Conservation (phyloP, 35 echinoderm and acorn worm species). For the Lytechinus variegatus region DNA sequence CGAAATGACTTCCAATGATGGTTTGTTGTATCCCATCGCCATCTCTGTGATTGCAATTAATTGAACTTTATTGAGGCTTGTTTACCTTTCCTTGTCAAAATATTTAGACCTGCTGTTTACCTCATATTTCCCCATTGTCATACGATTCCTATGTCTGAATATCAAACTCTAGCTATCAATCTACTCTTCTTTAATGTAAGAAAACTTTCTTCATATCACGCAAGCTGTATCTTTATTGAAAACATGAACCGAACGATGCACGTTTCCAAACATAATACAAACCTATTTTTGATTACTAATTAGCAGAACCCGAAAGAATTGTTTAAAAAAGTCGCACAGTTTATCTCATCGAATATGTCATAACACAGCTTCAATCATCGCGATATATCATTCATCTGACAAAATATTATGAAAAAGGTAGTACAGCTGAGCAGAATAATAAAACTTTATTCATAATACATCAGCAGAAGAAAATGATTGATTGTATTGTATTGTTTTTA, state of each 20-base stretch:
- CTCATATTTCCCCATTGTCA: slow-evolving; percentile 1
- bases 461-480: no score
- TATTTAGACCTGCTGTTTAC: slow-evolving; percentile 4
- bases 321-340: background rate
- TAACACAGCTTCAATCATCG: background rate
- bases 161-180: background rate
- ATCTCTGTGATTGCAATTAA: background rate
- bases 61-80: slow-evolving; percentile 1
- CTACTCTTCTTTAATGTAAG: background rate
- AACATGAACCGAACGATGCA: background rate
- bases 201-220: background rate
- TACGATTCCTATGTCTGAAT: background rate
- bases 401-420: background rate
- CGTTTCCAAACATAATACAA: background rate
- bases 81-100: background rate
- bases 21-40: background rate
- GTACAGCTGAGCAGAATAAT: background rate
- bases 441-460: background rate
- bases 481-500: no score
- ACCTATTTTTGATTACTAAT: background rate
- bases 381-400: background rate
- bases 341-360: background rate
- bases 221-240: background rate
- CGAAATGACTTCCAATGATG: background rate
- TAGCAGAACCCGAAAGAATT: background rate